phyloP scores from a whole-genome alignment of 2,797 vertebrate species.

The Cuculus canorus region DNA sequence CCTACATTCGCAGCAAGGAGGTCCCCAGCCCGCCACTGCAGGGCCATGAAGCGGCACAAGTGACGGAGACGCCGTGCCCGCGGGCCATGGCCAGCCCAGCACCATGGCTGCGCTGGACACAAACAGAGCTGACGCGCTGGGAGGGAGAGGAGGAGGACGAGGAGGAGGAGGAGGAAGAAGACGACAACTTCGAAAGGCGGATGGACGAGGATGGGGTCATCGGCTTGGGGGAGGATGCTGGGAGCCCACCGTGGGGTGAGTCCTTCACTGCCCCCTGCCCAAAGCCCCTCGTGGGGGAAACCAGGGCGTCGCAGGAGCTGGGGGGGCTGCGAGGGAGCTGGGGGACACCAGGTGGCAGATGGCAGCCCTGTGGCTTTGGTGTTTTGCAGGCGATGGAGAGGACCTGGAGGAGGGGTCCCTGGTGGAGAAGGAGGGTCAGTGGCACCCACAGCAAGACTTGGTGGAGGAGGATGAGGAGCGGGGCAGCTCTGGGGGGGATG shows the following conservation, averaged over 20 bases:
- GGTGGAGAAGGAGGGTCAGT: neutral
- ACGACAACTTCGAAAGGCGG: conserved; percentile 66
- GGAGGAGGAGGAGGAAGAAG: conserved; percentile 21
- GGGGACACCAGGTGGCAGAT: neutral
- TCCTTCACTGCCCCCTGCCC: neutral
- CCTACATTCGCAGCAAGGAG: neutral
- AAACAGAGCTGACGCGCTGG: conserved; percentile 11
- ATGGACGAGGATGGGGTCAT: conserved; percentile 84
- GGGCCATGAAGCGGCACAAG: conserved; percentile 64
- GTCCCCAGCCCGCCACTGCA: neutral
- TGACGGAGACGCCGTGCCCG: neutral
- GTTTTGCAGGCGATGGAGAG: conserved; percentile 46
- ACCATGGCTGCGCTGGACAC: conserved; percentile 40
- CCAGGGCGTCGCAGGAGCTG: neutral
- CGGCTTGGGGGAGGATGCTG: neutral
- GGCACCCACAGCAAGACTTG: conserved; percentile 43
- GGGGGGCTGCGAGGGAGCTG: neutral
- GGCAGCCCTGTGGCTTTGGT: neutral
- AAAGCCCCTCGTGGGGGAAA: neutral
- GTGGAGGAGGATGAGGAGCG: conserved; percentile 62
- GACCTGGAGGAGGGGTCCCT: conserved; percentile 43
- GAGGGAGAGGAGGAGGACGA: conserved; percentile 35
- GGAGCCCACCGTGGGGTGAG: conserved; percentile 45
- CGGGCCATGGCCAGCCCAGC: conserved; percentile 66
- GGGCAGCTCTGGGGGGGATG: neutral